Base-by-base conservation (phyloP, 2,888 invertebrate genomes). In the Rhagonycha lutea region DNA sequence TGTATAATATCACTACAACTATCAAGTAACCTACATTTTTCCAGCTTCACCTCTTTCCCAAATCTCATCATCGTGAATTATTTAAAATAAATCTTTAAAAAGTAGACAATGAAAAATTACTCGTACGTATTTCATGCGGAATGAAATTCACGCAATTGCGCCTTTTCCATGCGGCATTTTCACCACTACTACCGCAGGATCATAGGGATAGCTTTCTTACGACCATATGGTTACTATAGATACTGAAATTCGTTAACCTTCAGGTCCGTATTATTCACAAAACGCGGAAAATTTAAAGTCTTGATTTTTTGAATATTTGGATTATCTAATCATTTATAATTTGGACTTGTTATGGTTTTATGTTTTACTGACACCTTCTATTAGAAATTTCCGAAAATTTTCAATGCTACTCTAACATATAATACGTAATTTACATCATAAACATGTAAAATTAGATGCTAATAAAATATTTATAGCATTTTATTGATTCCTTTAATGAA, bases 1-100 rank as follows among this genome's bases (percentile, higher is more conserved):
- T 79, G 76, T 69, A 79, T 74, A 79, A 85, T 83, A 74, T 85
- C 84, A 78, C 83, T 83, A 78, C 83, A 81, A 77, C 85, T 85
- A 68, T 83, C 82, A 61, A 86, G 79, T 60, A 86, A 77, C 73
- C 83, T 84, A 47, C 84, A 81, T 77, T 82, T 82, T 75, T 83
- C 84, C 32, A 81, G 79, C 72, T 83, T 83, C 67, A 82, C 80
- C 78, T 84, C 84, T 78, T 84, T 83, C 14, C 80, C 80, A 69
- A 83, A 83, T 63, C 82, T 80, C 68, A 83, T 83, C 84, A 84
- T 84, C 28, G 61, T 63, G 32, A 69, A 14, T 60, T 69, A 23
- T 12, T 65, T 65, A 24, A 24, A 24, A 24, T n/a, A 24, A 12
- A 14, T 68, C 7, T 68, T 29, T 2, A 68, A 63, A n/a, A n/a